Conservation (phyloP, 2,888 invertebrate genomes). For the Rotaria magnacalcarata region DNA sequence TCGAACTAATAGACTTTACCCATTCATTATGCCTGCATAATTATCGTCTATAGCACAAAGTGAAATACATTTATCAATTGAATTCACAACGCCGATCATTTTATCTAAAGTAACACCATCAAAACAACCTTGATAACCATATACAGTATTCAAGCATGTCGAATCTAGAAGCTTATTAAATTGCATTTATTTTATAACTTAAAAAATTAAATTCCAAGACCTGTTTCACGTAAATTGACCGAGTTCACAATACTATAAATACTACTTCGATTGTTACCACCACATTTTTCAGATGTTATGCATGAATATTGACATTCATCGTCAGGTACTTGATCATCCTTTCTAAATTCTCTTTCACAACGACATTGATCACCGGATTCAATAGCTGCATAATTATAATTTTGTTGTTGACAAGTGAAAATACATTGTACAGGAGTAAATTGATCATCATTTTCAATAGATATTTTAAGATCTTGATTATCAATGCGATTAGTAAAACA, state of each 20-base stretch:
- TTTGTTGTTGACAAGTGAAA: not conserved
- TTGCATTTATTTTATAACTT: not conserved
- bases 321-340: not conserved
- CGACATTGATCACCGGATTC: not conserved
- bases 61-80: not conserved
- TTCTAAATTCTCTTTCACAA: not conserved
- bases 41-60: not conserved
- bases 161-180: not conserved
- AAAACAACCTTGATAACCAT: constrained; percentile 28
- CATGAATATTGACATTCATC: not conserved
- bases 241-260: not conserved
- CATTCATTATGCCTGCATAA: not conserved
- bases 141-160: not conserved
- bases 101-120: not conserved
- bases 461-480: not conserved
- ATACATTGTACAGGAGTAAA: not conserved
- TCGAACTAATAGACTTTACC: not conserved
- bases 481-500: not conserved
- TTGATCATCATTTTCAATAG: not conserved
- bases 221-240: not conserved
- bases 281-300: not conserved
- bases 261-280: constrained; percentile 5
- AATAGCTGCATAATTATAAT: not conserved
- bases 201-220: not conserved
- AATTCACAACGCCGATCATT: not conserved